Evolutionary conservation across 1,140 invertebrate species (phyloP).

Genomic region (Rhysida immarginata): DNA sequence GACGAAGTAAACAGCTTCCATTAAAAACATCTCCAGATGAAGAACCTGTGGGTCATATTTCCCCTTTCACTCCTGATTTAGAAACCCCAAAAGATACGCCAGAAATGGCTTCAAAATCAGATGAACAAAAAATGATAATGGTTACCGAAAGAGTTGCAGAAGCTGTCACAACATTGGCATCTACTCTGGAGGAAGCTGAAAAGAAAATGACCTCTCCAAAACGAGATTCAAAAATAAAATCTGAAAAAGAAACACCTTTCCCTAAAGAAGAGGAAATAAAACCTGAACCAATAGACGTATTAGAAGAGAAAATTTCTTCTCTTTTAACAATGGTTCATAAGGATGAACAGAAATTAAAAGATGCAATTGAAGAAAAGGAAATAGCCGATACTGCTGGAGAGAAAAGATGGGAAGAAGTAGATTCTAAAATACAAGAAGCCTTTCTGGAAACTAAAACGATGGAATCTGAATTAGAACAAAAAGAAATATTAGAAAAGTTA

Average conservation of each 20-base stretch:
- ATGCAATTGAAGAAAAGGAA: neutral
- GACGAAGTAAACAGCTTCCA: neutral
- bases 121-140: constrained; percentile 10
- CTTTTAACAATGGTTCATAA: neutral
- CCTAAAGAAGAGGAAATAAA: neutral
- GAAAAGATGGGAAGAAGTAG: neutral
- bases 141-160: constrained; percentile 10
- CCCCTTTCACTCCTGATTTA: constrained; percentile 6
- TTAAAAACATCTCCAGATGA: constrained; percentile 3
- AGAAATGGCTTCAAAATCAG: constrained; percentile 4
- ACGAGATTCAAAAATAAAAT: neutral
- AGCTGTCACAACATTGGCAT: constrained; percentile 8
- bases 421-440: neutral
- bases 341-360: neutral
- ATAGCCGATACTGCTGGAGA: neutral
- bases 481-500: neutral
- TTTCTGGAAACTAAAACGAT: neutral
- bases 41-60: neutral
- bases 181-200: constrained; percentile 7
- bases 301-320: neutral
- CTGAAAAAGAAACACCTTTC: neutral
- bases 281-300: neutral
- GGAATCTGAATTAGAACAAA: constrained; percentile 2
- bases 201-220: neutral
- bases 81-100: constrained; percentile 10